Conservation (phyloP, 2,888 invertebrate species). For the Ochropleura leucogaster region DNA sequence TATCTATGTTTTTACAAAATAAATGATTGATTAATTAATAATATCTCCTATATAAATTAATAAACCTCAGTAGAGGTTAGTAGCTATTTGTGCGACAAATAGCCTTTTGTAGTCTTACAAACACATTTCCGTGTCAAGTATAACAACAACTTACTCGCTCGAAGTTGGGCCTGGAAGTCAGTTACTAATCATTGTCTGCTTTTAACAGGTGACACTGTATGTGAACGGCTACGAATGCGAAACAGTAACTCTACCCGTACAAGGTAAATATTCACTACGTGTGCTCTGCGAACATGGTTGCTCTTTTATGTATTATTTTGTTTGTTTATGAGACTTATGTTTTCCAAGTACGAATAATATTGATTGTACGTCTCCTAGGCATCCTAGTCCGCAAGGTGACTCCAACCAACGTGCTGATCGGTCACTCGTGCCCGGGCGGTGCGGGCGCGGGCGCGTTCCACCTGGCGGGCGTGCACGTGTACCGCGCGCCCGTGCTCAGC, state of each 20-base stretch:
- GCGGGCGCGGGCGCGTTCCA: constrained; percentile 84
- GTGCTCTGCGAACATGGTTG: neutral
- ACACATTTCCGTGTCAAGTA: neutral
- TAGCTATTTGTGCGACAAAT: neutral
- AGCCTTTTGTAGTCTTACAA: neutral
- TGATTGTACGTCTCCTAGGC: constrained; percentile 67
- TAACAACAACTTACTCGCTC: neutral
- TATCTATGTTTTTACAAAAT: too few relatives aligned
- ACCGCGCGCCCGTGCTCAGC: constrained; percentile 89
- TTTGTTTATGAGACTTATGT: too few relatives aligned
- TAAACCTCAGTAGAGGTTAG: neutral
- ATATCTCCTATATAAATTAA: neutral
- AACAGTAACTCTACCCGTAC: constrained; percentile 90
- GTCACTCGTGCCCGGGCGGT: constrained; percentile 62
- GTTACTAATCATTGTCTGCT: neutral
- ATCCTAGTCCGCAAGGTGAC: constrained; percentile 91
- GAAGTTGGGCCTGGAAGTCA: neutral
- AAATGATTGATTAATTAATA: too few relatives aligned
- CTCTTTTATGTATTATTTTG: neutral
- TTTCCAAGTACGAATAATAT: too few relatives aligned
- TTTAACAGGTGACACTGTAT: constrained; percentile 88
- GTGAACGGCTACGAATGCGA: constrained; percentile 91
- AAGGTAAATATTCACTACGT: constrained; percentile 79
- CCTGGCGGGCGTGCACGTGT: constrained; percentile 89
- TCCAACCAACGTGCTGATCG: constrained; percentile 89